A percentile compares a stretch with the other conserved stretches of the same genome.
These are phyloP conservation scores for Steatornis caripensis DNA, from an alignment of 2,113 vertebrate genomes.

Conservation along the genomic window DNA sequence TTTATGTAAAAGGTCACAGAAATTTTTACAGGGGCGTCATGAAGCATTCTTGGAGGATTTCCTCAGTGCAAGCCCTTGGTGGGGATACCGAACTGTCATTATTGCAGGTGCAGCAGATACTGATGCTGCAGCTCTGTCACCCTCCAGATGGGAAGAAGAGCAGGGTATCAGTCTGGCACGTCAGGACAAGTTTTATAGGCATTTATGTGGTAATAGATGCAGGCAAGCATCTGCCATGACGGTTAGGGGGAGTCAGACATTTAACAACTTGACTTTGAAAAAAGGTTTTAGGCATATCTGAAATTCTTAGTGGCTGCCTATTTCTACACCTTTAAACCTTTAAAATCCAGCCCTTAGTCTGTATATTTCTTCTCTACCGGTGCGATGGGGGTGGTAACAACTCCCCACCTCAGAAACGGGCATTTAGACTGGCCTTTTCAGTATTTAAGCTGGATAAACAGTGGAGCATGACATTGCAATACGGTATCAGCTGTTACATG, in stretches of 20 bases:
- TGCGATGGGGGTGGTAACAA: background rate
- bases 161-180: background rate
- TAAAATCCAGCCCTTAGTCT: background rate
- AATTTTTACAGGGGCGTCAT: background rate
- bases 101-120: background rate
- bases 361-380: background rate
- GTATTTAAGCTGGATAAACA: background rate
- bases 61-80: background rate
- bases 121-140: background rate
- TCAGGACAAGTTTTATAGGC: background rate
- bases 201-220: background rate
- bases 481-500: background rate
- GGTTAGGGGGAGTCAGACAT: background rate
- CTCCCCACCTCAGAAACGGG: background rate
- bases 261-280: background rate
- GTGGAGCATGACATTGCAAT: background rate
- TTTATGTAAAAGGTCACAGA: background rate
- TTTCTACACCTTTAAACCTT: background rate
- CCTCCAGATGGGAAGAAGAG: background rate
- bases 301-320: background rate
- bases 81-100: background rate
- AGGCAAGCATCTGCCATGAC: background rate
- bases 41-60: background rate
- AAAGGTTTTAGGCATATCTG: background rate
- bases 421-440: background rate